phyloP scores from a whole-genome alignment of 1,140 invertebrate genomes.

The Formica exsecta region DNA sequence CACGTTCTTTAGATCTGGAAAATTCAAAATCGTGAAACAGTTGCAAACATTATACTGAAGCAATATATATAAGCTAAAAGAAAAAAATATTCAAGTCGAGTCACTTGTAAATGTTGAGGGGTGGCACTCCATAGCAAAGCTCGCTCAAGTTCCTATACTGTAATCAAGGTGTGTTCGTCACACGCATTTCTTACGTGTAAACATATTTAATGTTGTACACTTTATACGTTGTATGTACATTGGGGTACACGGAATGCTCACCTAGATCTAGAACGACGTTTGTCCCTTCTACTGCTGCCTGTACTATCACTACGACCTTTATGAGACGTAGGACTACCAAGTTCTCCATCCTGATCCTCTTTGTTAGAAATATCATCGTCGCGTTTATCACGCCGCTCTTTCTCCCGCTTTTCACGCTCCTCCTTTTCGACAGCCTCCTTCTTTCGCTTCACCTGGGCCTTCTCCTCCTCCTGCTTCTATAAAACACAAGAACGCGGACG shows the following conservation, averaged over 20 bases:
- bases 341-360: conserved; percentile 85
- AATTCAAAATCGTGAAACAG: background rate
- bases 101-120: background rate
- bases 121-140: background rate
- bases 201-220: background rate
- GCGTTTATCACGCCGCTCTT: conserved; percentile 80
- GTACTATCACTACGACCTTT: conserved; percentile 82
- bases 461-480: conserved; percentile 90
- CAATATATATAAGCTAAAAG: background rate
- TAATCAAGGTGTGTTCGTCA: background rate
- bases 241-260: conserved; percentile 61
- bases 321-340: conserved; percentile 83
- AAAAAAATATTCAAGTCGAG: background rate
- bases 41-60: background rate
- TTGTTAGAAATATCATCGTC: conserved; percentile 83
- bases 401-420: conserved; percentile 85
- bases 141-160: conserved; percentile 5
- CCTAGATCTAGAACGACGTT: conserved; percentile 86
- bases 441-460: conserved; percentile 88
- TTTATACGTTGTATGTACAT: background rate
- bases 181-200: background rate
- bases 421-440: conserved; percentile 86
- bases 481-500: conserved; percentile 83
- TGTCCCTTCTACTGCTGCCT: conserved; percentile 83
- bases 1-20: conserved; percentile 84